phyloP scores from a whole-genome alignment of 2,797 vertebrate species.

The Pangasius krempfi region DNA sequence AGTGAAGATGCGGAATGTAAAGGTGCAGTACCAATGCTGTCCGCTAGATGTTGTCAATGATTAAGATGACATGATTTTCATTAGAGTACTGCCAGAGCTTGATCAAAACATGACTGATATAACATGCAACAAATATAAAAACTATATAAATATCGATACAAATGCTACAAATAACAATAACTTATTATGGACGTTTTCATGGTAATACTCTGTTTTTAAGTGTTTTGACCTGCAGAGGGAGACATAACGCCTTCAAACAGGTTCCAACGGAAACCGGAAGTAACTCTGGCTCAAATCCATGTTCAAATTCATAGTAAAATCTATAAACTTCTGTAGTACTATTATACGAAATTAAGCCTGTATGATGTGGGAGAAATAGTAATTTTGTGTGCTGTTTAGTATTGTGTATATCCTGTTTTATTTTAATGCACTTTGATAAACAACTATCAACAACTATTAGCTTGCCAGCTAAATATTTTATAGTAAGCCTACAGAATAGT shows the following conservation, averaged over 20 bases:
- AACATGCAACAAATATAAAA: background rate
- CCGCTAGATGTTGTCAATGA: background rate
- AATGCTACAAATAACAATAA: background rate
- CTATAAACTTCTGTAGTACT: background rate
- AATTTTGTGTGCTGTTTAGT: background rate
- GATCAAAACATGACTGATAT: background rate
- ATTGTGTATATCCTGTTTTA: background rate
- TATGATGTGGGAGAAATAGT: background rate
- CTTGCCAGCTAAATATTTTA: background rate
- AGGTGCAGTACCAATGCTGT: background rate
- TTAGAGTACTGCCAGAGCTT: background rate
- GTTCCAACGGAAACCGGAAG: background rate
- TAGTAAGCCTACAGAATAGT: background rate
- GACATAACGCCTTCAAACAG: background rate
- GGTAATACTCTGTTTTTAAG: background rate
- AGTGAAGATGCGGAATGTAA: background rate
- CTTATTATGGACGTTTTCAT: background rate
- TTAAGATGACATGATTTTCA: background rate
- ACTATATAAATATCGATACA: background rate
- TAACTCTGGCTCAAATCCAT: background rate
- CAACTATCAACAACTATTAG: background rate
- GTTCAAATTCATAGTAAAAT: background rate
- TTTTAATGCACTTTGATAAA: background rate
- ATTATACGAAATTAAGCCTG: background rate
- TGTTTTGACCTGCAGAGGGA: constrained; percentile 23